phyloP scores from a whole-genome alignment of 2,888 invertebrate genomes.

The Zeuzera pyrina region DNA sequence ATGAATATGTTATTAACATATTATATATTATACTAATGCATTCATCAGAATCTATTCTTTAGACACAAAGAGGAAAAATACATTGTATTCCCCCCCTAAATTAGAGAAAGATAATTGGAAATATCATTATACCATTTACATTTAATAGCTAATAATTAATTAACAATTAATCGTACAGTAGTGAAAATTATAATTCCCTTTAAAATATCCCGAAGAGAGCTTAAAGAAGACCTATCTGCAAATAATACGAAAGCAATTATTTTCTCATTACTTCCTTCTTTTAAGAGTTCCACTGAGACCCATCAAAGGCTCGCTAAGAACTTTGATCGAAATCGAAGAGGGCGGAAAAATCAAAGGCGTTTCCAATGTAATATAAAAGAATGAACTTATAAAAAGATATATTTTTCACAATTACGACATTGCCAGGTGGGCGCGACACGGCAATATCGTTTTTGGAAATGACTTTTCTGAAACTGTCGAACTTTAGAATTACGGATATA shows the following conservation, averaged over 20 bases:
- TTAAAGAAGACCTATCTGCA: constrained; percentile 40
- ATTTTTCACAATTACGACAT: constrained; percentile 51
- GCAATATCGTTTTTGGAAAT: constrained; percentile 33
- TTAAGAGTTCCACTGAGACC: constrained; percentile 31
- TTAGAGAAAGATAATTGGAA: no score
- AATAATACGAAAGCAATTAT: constrained; percentile 59
- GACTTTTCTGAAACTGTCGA: constrained; percentile 33
- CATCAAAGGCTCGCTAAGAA: constrained; percentile 45
- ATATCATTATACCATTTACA: no score
- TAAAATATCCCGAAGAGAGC: constrained; percentile 12
- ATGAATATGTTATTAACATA: no score
- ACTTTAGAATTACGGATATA: constrained; percentile 24
- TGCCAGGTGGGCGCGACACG: constrained; percentile 51
- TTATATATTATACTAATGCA: no score
- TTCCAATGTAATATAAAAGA: constrained; percentile 26
- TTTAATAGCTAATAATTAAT: no score
- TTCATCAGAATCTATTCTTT: no score
- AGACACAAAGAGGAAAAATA: no score
- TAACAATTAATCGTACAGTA: constrained; percentile 28
- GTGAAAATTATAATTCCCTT: constrained; percentile 22
- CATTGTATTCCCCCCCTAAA: no score
- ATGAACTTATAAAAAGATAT: constrained; percentile 24
- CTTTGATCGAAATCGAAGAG: constrained; percentile 54
- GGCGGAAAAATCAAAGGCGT: constrained; percentile 51
- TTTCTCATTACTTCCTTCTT: constrained; percentile 49